Evolutionary conservation across 2,888 invertebrate species (phyloP).

Genomic region (Pecten maximus): DNA sequence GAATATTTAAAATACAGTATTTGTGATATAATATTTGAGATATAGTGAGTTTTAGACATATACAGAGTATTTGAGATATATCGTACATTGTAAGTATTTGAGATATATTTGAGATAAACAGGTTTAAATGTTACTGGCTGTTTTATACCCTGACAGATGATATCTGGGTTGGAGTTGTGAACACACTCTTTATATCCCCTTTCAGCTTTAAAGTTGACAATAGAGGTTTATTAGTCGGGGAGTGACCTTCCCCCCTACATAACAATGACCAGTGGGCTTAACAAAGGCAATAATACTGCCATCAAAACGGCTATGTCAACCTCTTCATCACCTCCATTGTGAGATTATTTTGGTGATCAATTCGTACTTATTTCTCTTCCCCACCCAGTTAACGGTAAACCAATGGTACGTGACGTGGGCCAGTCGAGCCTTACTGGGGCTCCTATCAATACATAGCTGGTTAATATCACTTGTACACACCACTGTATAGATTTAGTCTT

Average conservation of each 20-base stretch:
- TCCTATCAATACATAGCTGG: not conserved
- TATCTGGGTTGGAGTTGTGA: not conserved
- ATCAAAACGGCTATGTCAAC: not conserved
- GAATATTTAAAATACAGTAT: not conserved
- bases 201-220: not conserved
- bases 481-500: not conserved
- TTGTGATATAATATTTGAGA: not conserved
- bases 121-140: too few relatives aligned
- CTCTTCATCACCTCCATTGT: constrained; percentile 15
- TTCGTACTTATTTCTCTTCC: not conserved
- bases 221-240: not conserved
- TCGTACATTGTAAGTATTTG: not conserved
- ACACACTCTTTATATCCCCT: not conserved
- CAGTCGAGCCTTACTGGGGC: not conserved
- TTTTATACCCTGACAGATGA: not conserved
- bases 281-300: not conserved
- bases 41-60: not conserved
- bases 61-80: not conserved
- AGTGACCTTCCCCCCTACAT: not conserved
- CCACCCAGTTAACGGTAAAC: constrained; percentile 11
- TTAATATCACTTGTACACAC: not conserved
- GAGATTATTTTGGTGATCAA: not conserved
- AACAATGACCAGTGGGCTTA: not conserved
- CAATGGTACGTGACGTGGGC: not conserved
- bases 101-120: not conserved